These are phyloP conservation scores for Astyanax mexicanus DNA, from an alignment of 2,797 vertebrate species.

Conservation along the genomic window DNA sequence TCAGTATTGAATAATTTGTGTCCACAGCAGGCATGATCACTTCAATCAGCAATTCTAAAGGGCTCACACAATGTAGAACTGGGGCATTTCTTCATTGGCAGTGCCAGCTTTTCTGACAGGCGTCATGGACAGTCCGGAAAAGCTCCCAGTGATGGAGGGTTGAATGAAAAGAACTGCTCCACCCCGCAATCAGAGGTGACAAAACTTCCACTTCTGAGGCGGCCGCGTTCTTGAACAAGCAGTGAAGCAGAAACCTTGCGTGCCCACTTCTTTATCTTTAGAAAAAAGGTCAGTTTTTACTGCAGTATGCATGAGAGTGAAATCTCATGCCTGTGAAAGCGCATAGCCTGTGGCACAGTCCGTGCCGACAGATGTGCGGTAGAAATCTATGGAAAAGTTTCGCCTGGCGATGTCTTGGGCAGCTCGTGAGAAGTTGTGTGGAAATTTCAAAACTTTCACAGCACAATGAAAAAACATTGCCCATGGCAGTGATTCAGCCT, in stretches of 20 bases:
- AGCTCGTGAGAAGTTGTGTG: neutral
- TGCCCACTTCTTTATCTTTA: slow-evolving; percentile 1
- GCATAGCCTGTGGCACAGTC: slow-evolving; percentile 12
- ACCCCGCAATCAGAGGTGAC: slow-evolving; percentile 7
- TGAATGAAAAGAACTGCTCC: slow-evolving; percentile 10
- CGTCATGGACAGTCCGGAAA: neutral
- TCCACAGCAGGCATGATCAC: slow-evolving; percentile 42
- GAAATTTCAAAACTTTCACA: neutral
- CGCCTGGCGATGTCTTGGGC: neutral
- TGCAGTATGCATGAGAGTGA: slow-evolving; percentile 19
- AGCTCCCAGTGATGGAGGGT: slow-evolving; percentile 8
- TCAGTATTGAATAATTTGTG: slow-evolving; percentile 42
- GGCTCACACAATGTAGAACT: slow-evolving; percentile 53
- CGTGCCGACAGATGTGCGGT: too few species aligned
- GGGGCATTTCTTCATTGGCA: slow-evolving; percentile 50
- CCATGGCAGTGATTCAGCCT: neutral
- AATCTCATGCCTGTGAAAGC: neutral
- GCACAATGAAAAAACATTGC: neutral
- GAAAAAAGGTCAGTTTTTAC: slow-evolving; percentile 21
- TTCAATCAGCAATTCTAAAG: slow-evolving; percentile 59
- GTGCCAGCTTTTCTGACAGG: slow-evolving; percentile 15
- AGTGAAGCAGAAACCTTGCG: neutral
- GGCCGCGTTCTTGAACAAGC: neutral
- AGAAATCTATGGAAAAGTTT: neutral
- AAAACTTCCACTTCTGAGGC: neutral